A percentile compares a stretch with the other conserved stretches of the same genome.
phyloP scores from a whole-genome alignment of 2,888 invertebrate genomes.

The Andrena bucephala region DNA sequence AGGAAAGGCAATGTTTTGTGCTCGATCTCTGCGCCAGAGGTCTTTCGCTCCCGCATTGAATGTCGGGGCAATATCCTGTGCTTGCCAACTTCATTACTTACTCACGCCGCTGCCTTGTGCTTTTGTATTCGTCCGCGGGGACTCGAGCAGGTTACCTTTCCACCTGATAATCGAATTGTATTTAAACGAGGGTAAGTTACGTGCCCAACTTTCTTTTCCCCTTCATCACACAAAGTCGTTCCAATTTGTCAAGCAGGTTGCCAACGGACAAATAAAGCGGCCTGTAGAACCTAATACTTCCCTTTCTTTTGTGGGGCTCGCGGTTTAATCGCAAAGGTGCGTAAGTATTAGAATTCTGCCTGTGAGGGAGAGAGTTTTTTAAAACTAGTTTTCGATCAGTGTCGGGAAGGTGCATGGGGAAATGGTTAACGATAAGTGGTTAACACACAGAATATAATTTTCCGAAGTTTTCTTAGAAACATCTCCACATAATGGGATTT shows the following conservation, averaged over 20 bases:
- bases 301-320: no score
- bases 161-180: constrained; percentile 51
- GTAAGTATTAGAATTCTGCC: no score
- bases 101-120: constrained; percentile 27
- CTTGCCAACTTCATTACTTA: constrained; percentile 55
- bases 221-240: not conserved
- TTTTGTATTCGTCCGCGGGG: constrained; percentile 31
- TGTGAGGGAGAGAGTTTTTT: no score
- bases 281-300: no score
- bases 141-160: not conserved
- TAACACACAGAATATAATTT: not conserved
- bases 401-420: no score
- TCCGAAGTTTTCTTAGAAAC: not conserved
- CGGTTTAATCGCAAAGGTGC: no score
- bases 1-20: constrained; percentile 18
- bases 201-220: not conserved
- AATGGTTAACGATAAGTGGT: not conserved
- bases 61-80: constrained; percentile 42
- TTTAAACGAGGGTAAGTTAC: constrained; percentile 19
- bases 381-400: no score
- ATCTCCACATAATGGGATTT: not conserved
- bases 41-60: constrained; percentile 40
- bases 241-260: no score
- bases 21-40: constrained; percentile 34
- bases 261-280: not conserved